Evolutionary conservation across 2,113 vertebrate genomes (phyloP).

Genomic region (Onychostoma macrolepis): DNA sequence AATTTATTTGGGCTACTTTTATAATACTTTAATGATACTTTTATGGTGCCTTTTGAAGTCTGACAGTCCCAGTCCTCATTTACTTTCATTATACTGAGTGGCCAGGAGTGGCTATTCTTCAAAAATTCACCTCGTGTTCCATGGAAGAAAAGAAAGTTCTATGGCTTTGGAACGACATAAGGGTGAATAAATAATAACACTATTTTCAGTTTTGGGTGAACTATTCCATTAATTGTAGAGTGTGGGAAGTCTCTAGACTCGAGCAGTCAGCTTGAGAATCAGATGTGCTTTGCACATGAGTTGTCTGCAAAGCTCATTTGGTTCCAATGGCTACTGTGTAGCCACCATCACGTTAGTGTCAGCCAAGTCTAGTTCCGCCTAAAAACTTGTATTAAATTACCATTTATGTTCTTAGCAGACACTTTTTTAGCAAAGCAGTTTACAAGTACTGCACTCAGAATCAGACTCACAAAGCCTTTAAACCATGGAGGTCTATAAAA

Average conservation of each 20-base stretch:
- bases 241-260: constrained; percentile 22
- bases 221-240: constrained; percentile 22
- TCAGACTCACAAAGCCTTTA: background rate
- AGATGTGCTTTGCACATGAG: constrained; percentile 32
- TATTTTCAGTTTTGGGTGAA: constrained; percentile 12
- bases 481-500: background rate
- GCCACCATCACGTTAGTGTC: background rate
- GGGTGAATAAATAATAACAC: background rate
- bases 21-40: background rate
- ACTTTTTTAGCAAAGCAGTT: background rate
- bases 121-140: background rate
- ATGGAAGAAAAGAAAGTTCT: background rate
- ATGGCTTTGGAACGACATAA: background rate
- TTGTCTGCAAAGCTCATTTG: constrained; percentile 18
- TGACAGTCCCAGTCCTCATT: background rate
- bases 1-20: background rate
- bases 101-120: constrained; percentile 8
- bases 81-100: background rate
- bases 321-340: constrained; percentile 39
- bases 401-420: constrained; percentile 26
- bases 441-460: too few relatives aligned
- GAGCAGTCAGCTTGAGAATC: background rate
- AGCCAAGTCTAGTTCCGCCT: constrained; percentile 9
- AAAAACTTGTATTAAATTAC: constrained; percentile 16
- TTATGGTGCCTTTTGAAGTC: constrained; percentile 1